Evolutionary conservation across 1,140 invertebrate genomes (phyloP), one percentile per base, ranked within the genome.

Genomic region (Pentalonia nigronervosa): DNA sequence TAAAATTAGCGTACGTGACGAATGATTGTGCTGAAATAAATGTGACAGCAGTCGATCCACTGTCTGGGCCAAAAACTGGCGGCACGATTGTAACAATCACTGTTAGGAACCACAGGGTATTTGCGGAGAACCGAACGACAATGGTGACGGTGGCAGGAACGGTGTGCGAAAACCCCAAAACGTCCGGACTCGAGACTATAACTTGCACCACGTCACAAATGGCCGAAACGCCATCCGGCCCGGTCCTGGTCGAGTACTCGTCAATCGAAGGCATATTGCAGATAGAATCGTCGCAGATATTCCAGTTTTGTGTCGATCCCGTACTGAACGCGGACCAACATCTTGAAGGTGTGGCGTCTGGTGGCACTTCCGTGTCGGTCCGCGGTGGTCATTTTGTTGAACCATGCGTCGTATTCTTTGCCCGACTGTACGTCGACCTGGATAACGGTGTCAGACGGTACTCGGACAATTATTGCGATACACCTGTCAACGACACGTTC

Each of bases 321-420:
- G 41, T 17, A 14, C 2, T 86, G 11, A 45, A 86, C 11, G 45
- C 45, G 25, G 4, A 25, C 7, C 84, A 86, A 30, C 23, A 0
- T 30, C 25, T 86, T 25, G 41, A 1, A 14, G 84, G 25, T 0
- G 3, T 86, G 11, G 45, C 6, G 25, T 86, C 84, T 1, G 84
- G 45, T 23, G 23, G 25, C 23, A 86, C 25, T 14, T 17, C 9
- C 0, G 84, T 86, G 14, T 25, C 25, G 25, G 45, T 86, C 0
- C 45, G 45, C 7, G 84, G 84, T 7, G 4, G 0, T 7, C 45
- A 86, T 47, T 86, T 86, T 7, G 11, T 76, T 6, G n/a, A 76
- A 76, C 23, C 86, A 20, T 88, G 86, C 7, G 30, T 94, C 94
- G 94, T 25, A 95, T 90, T 48, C 34, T 88, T 48, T 34, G 30